A percentile compares a stretch with the other conserved stretches of the same genome.
These are phyloP conservation scores for Petrocephalus schoutedeni DNA, from an alignment of 2,797 vertebrate species.

Conservation along the genomic window DNA sequence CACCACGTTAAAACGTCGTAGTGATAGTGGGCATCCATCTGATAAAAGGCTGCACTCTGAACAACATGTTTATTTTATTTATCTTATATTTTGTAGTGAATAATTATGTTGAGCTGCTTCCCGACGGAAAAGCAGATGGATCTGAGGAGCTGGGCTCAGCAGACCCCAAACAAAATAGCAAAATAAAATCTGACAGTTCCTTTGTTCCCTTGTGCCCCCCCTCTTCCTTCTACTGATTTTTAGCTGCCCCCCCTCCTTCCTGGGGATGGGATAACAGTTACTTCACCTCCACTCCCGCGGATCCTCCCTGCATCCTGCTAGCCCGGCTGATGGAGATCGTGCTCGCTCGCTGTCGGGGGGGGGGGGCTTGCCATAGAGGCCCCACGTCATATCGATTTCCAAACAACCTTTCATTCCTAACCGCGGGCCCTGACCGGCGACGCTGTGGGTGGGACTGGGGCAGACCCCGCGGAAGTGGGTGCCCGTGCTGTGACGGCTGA, in stretches of 20 bases:
- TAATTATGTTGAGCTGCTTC: neutral
- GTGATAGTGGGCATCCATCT: constrained; percentile 27
- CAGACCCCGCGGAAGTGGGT: neutral
- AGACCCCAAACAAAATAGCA: neutral
- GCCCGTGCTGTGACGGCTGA: neutral
- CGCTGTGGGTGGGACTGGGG: neutral
- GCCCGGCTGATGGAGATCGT: neutral
- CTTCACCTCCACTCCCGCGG: neutral
- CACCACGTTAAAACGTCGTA: neutral
- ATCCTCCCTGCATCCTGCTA: neutral
- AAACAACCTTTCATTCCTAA: constrained; percentile 2
- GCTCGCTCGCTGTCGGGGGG: neutral
- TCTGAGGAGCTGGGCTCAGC: neutral
- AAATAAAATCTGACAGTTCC: neutral
- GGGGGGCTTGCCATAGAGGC: neutral
- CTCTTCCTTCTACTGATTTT: neutral
- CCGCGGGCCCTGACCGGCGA: neutral
- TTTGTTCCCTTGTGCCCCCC: neutral
- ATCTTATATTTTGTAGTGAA: neutral
- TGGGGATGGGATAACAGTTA: constrained; percentile 3
- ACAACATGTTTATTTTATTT: neutral
- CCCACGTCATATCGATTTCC: constrained; percentile 1
- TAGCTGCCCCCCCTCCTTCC: neutral
- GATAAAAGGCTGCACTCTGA: neutral
- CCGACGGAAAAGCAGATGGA: neutral